These are phyloP conservation scores for Rhynchopsitta pachyrhyncha DNA, from an alignment of 2,113 vertebrate genomes.

Conservation along the genomic window DNA sequence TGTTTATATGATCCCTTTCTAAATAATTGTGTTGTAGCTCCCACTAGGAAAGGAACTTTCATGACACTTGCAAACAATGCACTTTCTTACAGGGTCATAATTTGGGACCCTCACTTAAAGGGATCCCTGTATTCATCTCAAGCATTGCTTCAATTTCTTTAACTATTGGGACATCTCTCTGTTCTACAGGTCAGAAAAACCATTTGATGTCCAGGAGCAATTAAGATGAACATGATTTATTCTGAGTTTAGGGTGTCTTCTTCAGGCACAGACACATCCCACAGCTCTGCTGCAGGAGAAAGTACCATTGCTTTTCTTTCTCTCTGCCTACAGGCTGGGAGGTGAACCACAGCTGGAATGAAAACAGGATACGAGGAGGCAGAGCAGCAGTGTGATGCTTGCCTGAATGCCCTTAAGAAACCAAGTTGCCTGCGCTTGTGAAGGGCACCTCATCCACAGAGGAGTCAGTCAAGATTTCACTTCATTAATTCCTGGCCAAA, in stretches of 20 bases:
- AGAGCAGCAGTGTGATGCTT: background rate
- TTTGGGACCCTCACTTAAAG: background rate
- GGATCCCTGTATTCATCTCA: background rate
- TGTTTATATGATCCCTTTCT: conserved; percentile 27
- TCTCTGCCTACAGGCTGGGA: background rate
- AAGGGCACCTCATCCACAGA: background rate
- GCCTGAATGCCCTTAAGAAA: background rate
- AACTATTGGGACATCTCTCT: background rate
- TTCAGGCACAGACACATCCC: background rate
- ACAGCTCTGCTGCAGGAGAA: background rate
- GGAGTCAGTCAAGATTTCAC: background rate
- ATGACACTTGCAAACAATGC: background rate
- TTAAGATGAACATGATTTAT: background rate
- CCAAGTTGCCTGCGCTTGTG: background rate
- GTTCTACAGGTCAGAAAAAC: background rate
- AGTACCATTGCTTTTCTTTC: background rate
- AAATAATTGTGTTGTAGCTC: conserved; percentile 28
- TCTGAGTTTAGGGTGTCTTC: background rate
- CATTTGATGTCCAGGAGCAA: background rate
- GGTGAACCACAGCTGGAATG: background rate
- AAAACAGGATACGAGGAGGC: background rate
- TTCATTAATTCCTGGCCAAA: background rate
- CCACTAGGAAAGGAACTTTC: background rate
- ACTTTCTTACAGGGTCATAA: background rate
- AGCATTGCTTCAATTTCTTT: background rate